A percentile compares a stretch with the other conserved stretches of the same genome.
Conservation (phyloP, 1,140 invertebrate genomes). For the Macrobrachium rosenbergii region DNA sequence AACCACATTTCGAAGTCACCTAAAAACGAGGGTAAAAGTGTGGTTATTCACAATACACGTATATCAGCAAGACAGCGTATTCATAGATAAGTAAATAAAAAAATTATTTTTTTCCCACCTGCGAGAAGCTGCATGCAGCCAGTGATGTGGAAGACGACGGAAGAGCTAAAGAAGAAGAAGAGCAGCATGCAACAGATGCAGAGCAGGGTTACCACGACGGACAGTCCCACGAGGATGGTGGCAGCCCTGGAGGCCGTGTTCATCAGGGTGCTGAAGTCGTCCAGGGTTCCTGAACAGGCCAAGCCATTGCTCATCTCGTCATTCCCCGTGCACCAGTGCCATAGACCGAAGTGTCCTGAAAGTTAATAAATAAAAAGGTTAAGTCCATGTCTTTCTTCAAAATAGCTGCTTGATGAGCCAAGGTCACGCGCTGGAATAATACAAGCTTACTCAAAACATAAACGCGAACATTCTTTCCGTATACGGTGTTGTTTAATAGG, state of each 20-base stretch:
- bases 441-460: too few species aligned
- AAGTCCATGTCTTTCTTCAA: background rate
- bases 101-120: slow-evolving; percentile 79
- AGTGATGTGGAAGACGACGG: slow-evolving; percentile 92
- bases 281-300: slow-evolving; percentile 85
- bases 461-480: too few species aligned
- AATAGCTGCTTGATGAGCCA: too few species aligned
- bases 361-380: background rate
- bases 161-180: slow-evolving; percentile 95
- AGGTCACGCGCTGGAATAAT: too few species aligned
- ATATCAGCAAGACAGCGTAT: too few species aligned
- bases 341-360: slow-evolving; percentile 66
- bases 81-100: too few species aligned
- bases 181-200: slow-evolving; percentile 90
- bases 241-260: slow-evolving; percentile 84
- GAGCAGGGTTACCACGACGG: slow-evolving; percentile 86
- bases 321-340: slow-evolving; percentile 61
- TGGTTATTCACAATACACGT: too few species aligned
- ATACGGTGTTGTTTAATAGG: too few species aligned
- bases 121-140: slow-evolving; percentile 94
- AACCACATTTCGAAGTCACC: too few species aligned
- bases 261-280: slow-evolving; percentile 86
- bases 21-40: too few species aligned
- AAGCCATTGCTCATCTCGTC: slow-evolving; percentile 28
- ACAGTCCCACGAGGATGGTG: slow-evolving; percentile 88